phyloP scores from a whole-genome alignment of 2,113 vertebrate genomes.

The Aix galericulata region DNA sequence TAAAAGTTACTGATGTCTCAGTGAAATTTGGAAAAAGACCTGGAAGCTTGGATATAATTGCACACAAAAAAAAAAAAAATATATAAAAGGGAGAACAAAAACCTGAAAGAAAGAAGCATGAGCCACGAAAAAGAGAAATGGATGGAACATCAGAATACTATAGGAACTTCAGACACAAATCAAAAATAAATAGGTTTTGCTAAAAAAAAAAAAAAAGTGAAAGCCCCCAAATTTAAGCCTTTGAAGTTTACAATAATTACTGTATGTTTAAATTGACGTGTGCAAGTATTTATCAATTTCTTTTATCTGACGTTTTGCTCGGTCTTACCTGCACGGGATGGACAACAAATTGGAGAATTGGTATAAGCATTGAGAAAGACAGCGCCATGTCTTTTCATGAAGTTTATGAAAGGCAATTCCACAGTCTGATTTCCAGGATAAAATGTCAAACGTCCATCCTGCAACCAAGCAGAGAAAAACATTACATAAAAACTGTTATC shows the following conservation, averaged over 20 bases:
- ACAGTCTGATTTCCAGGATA: slow-evolving; percentile 85
- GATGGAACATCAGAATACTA: neutral
- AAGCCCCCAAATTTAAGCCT: neutral
- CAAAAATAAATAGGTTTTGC: neutral
- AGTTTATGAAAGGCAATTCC: slow-evolving; percentile 85
- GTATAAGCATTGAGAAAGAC: slow-evolving; percentile 92
- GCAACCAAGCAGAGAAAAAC: slow-evolving; percentile 38
- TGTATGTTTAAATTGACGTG: neutral
- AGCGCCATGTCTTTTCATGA: slow-evolving; percentile 83
- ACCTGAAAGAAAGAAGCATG: neutral
- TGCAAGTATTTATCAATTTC: neutral
- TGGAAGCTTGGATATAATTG: neutral
- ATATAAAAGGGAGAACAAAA: neutral
- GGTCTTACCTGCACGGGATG: slow-evolving; percentile 90
- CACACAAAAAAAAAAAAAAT: neutral
- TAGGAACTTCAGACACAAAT: neutral
- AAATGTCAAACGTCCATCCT: slow-evolving; percentile 96
- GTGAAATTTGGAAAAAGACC: neutral
- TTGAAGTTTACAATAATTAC: neutral
- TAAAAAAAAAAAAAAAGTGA: neutral
- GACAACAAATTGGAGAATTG: slow-evolving; percentile 97
- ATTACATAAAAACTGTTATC: neutral
- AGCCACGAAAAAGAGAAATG: neutral
- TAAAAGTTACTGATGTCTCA: neutral
- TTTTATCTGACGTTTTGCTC: neutral